A percentile compares a stretch with the other conserved stretches of the same genome.
Conservation (phyloP, 2,888 invertebrate species). For the Lomographa bimaculata region DNA sequence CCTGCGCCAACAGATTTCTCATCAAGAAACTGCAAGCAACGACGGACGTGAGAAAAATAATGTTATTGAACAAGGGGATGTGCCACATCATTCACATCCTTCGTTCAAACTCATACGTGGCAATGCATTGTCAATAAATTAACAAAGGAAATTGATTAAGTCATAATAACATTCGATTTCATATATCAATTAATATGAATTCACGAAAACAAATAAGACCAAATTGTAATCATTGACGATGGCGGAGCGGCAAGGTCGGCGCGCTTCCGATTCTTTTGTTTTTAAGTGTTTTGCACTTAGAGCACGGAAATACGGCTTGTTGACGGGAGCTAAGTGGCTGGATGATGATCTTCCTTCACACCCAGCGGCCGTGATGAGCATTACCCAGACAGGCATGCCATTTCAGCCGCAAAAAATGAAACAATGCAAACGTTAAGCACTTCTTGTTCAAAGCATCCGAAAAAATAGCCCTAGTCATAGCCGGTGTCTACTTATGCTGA, state of each 20-base stretch:
- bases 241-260: constrained; percentile 56
- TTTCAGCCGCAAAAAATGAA: constrained; percentile 51
- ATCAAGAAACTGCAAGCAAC: constrained; percentile 9
- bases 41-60: constrained; percentile 16
- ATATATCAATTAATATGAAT: constrained; percentile 32
- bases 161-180: constrained; percentile 14
- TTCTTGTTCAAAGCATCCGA: constrained; percentile 41
- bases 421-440: constrained; percentile 53
- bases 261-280: constrained; percentile 73
- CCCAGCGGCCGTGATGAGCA: constrained; percentile 58
- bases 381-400: constrained; percentile 40
- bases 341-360: constrained; percentile 65
- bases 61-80: constrained; percentile 26
- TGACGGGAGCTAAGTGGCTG: constrained; percentile 72
- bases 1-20: no score
- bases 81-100: constrained; percentile 23
- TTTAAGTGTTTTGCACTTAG: constrained; percentile 59
- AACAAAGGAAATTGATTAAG: constrained; percentile 13
- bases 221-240: constrained; percentile 51
- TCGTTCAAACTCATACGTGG: constrained; percentile 15
- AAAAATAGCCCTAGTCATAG: constrained; percentile 33
- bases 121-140: constrained; percentile 18
- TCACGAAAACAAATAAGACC: constrained; percentile 38
- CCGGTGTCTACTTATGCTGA: constrained; percentile 16
- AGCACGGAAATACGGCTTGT: constrained; percentile 76